Base-by-base conservation (phyloP, 2,113 vertebrate genomes). In the Ceuthmochares aereus region DNA sequence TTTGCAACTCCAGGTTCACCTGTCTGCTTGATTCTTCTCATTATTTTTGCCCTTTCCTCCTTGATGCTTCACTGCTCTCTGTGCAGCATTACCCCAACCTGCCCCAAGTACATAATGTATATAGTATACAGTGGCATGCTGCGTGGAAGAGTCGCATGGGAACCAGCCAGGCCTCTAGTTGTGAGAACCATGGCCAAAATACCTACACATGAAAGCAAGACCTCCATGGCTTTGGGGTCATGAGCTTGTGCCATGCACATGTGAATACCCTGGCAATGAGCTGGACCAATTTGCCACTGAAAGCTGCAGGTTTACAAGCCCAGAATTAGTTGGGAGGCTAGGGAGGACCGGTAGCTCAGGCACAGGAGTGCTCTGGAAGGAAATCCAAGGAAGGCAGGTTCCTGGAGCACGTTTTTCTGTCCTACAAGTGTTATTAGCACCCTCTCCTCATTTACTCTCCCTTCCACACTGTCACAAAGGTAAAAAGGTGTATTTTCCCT, bases 111-210 rank as follows among this genome's bases (percentile, higher is more conserved):
- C 18, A 11, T 8, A 32, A 43, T 14, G 51, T 32, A 7, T 1
- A 4, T 2, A 18, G 19, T 6, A 16, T 42, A 32, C 32, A 43
- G n/a, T 3, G 43, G 23, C 6, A 5, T 4, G 23, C 27, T 12
- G 0, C 4, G 3, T 11, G 54, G 27, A 21, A 68, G 30, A 21
- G 14, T 5, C 3, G 7, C 17, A 2, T 34, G 36, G 42, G 27
- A 68, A 13, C 20, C 23, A 84, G 30, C 52, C 25, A 79, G 72
- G n/a, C 25, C 25, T 60, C 14, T 43, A 19, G 58, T 34, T 1
- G 0, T 36, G 37, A 55, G 32, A 84, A 47, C 18, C 9, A 5
- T 15, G 68, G 67, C 22, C 37, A 55, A 74, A 43, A 72, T 63
- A 15, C 29, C 59, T 36, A 9, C 0, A 2, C 14, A 43, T 0